These are phyloP conservation scores for Psophia crepitans DNA, from an alignment of 2,113 vertebrate genomes.

Conservation along the genomic window DNA sequence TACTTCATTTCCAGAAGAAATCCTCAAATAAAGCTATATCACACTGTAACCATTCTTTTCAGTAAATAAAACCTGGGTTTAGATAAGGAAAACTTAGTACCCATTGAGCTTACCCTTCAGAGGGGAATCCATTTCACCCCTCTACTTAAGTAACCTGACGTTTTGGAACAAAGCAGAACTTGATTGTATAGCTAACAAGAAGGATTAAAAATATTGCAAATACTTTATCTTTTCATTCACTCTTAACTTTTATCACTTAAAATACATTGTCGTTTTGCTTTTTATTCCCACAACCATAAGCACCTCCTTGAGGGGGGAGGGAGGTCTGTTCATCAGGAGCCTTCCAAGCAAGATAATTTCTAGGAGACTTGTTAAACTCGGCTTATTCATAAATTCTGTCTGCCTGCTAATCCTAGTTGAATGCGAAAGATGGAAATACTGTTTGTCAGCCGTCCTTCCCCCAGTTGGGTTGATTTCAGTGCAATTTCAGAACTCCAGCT, in stretches of 20 bases:
- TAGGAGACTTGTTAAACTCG: not conserved
- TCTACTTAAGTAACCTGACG: not conserved
- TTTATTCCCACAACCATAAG: not conserved
- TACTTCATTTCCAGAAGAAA: not conserved
- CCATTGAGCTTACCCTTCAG: not conserved
- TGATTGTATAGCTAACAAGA: not conserved
- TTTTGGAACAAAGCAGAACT: not conserved
- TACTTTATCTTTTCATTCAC: not conserved
- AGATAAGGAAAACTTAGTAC: not conserved
- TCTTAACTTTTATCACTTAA: not conserved
- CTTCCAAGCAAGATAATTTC: not conserved
- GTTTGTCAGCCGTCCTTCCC: not conserved
- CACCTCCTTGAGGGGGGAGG: not conserved
- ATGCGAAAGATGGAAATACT: not conserved
- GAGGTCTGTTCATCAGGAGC: not conserved
- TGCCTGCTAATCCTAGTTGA: not conserved
- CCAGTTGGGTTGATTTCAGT: not conserved
- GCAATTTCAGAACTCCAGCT: not conserved
- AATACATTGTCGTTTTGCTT: not conserved
- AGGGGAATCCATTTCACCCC: not conserved
- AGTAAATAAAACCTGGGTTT: not conserved
- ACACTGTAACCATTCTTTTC: not conserved
- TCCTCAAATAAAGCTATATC: not conserved
- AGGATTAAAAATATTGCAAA: not conserved
- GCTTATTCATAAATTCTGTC: not conserved